phyloP scores from a whole-genome alignment of 2,888 invertebrate genomes.

The Sabatieria punctata region DNA sequence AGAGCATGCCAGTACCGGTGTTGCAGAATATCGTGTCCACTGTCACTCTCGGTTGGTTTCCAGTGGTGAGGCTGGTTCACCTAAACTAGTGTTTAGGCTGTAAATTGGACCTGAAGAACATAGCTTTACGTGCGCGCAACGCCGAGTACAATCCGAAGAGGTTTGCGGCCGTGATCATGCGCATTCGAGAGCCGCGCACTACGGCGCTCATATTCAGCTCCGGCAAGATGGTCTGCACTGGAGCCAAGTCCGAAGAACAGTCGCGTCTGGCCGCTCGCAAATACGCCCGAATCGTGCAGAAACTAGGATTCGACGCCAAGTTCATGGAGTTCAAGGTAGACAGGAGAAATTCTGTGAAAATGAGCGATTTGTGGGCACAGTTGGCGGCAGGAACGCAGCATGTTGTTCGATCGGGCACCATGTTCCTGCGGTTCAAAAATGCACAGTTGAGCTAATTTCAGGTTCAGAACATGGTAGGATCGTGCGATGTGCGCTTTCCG shows the following conservation, averaged over 20 bases:
- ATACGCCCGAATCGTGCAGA: slow-evolving; percentile 63
- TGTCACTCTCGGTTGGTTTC: slow-evolving; percentile 53
- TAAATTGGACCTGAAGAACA: slow-evolving; percentile 84
- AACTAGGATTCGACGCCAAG: slow-evolving; percentile 50
- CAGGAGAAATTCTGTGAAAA: too few species aligned
- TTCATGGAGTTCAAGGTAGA: slow-evolving; percentile 31
- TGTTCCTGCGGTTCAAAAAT: too few species aligned
- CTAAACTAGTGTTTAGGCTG: slow-evolving; percentile 41
- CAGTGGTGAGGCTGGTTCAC: too few species aligned
- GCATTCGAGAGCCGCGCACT: slow-evolving; percentile 59
- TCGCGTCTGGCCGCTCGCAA: slow-evolving; percentile 59
- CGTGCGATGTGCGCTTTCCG: slow-evolving; percentile 68
- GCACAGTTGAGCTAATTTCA: too few species aligned
- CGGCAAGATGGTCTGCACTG: slow-evolving; percentile 72
- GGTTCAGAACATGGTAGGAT: slow-evolving; percentile 70
- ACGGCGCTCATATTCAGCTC: slow-evolving; percentile 65
- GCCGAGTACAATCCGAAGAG: slow-evolving; percentile 98
- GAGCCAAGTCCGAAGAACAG: slow-evolving; percentile 64
- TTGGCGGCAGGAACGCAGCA: too few species aligned
- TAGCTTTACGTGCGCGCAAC: slow-evolving; percentile 89
- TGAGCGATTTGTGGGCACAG: neutral
- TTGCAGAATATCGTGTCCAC: slow-evolving; percentile 73
- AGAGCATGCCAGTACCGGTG: slow-evolving; percentile 9
- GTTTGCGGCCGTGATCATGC: slow-evolving; percentile 96
- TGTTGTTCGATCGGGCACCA: neutral